Evolutionary conservation across 2,888 invertebrate species (phyloP), one percentile per base, ranked within the genome.

Genomic region (Macaria notata): DNA sequence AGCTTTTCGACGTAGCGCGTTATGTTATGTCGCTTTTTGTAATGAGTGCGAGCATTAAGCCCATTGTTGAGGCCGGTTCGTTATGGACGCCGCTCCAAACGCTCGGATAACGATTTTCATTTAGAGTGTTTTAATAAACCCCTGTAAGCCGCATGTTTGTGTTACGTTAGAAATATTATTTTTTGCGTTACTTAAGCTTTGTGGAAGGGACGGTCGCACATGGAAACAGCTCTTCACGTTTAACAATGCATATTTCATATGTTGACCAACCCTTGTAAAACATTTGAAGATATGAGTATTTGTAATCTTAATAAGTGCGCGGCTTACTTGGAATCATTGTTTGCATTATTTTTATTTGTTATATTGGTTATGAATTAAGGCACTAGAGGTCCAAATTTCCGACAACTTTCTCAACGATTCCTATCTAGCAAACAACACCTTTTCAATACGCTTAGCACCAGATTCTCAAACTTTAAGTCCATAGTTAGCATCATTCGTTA

Each of bases 11-110:
- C 84, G 87, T 79, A 81, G 86, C 86, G 82, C 84, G 90, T 87
- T 89, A 88, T 86, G 88, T 90, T 90, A 88, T 88, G 88, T 88
- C 86, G 89, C 88, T 89, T 90, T 87, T 91, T 90, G 89, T 91
- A 90, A 90, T 91, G 87, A 90, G 90, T 88, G 83, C 84, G 86
- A 84, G 88, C 88, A 87, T 86, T 91, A 90, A 91, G 90, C 87
- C 90, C 84, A 89, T 90, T 91, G 90, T 91, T 88, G 89, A 90
- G 77, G 83, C 84, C 81, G 81, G 83, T 86, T 85, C 86, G 86
- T 88, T 88, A 89, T 88, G 88, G 88, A 87, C 84, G 86, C 87
- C 85, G 89, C 86, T 86, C 83, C 78, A 83, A 88, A 88, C 83
- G 81, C 81, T 79, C 78, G 84, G 86, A 85, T 90, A 89, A 90